Percentiles rank a stretch among this genome's conserved stretches.
Evolutionary conservation across 2,797 vertebrate species (phyloP).

Genomic region (Sebastes reedi): DNA sequence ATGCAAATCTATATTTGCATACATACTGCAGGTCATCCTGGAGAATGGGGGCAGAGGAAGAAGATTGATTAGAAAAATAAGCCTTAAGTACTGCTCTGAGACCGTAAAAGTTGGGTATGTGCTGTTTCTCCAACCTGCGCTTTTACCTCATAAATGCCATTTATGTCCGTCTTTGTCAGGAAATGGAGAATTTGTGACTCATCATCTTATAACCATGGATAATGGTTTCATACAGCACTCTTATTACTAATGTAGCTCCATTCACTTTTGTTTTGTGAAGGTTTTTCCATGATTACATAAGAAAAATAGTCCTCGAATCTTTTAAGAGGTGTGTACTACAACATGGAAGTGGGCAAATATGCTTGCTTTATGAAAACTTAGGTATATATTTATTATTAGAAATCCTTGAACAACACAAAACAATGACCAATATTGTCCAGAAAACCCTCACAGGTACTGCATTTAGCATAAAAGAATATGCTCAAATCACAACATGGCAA

Average conservation of each 20-base stretch:
- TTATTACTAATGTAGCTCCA: not conserved
- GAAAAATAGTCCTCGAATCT: constrained; percentile 14
- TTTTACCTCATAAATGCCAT: constrained; percentile 27
- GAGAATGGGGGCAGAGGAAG: constrained; percentile 2
- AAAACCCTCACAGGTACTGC: too few species aligned
- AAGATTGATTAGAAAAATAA: constrained; percentile 16
- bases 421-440: too few species aligned
- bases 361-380: too few species aligned
- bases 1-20: constrained; percentile 46
- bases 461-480: not conserved
- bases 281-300: not conserved
- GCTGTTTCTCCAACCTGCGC: not conserved
- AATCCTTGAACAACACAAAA: too few species aligned
- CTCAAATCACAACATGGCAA: too few species aligned
- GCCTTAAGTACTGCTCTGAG: not conserved
- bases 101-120: not conserved
- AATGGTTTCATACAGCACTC: constrained; percentile 24
- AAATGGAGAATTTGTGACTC: constrained; percentile 48
- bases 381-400: too few species aligned
- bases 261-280: not conserved
- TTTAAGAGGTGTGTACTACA: not conserved
- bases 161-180: constrained; percentile 2
- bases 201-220: constrained; percentile 24
- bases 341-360: too few species aligned
- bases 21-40: constrained; percentile 35